Percentiles rank a stretch among this genome's conserved stretches.
Evolutionary conservation across 2,113 vertebrate species (phyloP).

Genomic region (Gavia stellata): DNA sequence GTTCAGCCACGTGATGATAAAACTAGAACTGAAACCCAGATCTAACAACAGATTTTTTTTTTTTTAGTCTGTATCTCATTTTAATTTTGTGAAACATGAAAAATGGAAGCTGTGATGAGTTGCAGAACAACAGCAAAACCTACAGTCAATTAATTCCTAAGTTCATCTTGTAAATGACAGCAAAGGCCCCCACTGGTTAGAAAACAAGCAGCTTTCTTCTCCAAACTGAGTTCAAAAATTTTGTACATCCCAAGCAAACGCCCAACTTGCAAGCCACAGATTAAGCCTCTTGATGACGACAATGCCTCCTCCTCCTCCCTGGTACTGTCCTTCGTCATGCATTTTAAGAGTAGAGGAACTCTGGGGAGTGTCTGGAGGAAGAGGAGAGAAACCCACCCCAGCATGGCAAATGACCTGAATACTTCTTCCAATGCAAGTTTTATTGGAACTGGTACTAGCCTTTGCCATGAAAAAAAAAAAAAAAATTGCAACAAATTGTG

Average conservation of each 20-base stretch:
- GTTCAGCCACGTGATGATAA: neutral
- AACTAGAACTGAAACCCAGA: constrained; percentile 9
- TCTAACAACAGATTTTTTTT: neutral
- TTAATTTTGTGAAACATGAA: neutral
- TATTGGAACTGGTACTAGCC: neutral
- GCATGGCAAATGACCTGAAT: neutral
- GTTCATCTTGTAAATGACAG: neutral
- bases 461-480: neutral
- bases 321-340: accelerated
- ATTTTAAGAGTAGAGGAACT: neutral
- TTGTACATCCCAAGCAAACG: neutral
- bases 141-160: neutral
- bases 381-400: neutral
- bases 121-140: neutral
- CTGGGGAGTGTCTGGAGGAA: neutral
- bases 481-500: neutral
- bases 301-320: neutral
- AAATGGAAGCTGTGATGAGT: neutral
- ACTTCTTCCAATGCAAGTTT: neutral
- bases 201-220: neutral
- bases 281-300: neutral
- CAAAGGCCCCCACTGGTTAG: neutral
- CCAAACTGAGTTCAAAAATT: neutral
- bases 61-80: neutral
- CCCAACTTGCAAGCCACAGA: neutral